Conservation (phyloP, 2,888 invertebrate species). For the Ochropacha duplaris region DNA sequence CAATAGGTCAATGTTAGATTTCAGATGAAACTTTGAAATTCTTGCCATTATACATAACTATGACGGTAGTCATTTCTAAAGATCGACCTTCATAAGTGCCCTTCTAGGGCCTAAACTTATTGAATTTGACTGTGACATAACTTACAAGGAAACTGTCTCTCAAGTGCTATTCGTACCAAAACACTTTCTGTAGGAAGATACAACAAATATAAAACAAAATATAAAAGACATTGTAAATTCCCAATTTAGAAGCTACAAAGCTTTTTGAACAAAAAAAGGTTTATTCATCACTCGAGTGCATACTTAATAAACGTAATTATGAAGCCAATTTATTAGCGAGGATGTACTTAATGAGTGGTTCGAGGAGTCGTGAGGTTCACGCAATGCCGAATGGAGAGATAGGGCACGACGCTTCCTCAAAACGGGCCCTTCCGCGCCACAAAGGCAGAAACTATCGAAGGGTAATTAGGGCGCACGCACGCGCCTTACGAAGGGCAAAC, state of each 20-base stretch:
- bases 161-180: too few relatives aligned
- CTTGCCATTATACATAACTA: too few relatives aligned
- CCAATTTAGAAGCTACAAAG: not conserved
- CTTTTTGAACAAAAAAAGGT: not conserved
- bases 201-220: too few relatives aligned
- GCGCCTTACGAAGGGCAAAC: not conserved
- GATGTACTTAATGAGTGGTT: not conserved
- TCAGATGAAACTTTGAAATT: too few relatives aligned
- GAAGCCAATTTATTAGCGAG: slow-evolving; percentile 4
- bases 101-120: too few relatives aligned
- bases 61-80: too few relatives aligned
- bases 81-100: too few relatives aligned
- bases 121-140: too few relatives aligned
- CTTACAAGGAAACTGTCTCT: not conserved
- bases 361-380: slow-evolving; percentile 17
- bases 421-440: slow-evolving; percentile 3
- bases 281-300: not conserved
- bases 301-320: slow-evolving; percentile 6
- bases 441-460: slow-evolving; percentile 12
- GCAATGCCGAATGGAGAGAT: slow-evolving; percentile 20
- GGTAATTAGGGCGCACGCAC: slow-evolving; percentile 36
- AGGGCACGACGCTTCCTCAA: slow-evolving; percentile 26
- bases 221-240: not conserved
- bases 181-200: too few relatives aligned
- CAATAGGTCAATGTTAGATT: too few relatives aligned